A percentile compares a stretch with the other conserved stretches of the same genome.
Evolutionary conservation across 2,113 vertebrate genomes (phyloP).

Genomic region (Tragelaphus scriptus): DNA sequence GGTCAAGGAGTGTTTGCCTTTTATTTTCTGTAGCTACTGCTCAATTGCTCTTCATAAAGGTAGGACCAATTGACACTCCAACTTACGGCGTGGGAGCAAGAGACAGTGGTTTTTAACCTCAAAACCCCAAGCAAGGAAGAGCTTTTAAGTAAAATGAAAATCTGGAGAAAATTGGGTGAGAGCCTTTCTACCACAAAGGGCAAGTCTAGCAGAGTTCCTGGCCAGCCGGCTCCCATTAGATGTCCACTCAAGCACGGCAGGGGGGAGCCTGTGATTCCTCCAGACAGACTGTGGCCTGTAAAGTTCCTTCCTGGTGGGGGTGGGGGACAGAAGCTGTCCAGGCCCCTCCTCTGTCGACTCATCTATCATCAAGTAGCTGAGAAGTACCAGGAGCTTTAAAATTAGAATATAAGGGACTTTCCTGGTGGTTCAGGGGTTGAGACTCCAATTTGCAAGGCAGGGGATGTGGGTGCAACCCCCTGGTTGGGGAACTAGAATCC

Average conservation of each 20-base stretch:
- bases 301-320: background rate
- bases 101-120: conserved; percentile 49
- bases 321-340: background rate
- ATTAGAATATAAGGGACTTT: background rate
- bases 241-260: fast-evolving
- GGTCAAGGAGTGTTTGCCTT: background rate
- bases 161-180: background rate
- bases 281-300: too few relatives aligned
- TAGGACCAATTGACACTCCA: background rate
- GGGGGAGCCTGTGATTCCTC: background rate
- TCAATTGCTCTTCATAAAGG: background rate
- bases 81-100: background rate
- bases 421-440: background rate
- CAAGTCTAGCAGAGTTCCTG: background rate
- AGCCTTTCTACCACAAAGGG: background rate
- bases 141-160: conserved; percentile 56
- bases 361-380: background rate
- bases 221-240: background rate
- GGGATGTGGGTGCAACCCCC: background rate
- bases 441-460: background rate
- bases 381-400: background rate
- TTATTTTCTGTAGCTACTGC: background rate
- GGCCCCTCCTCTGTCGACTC: background rate
- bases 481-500: background rate
- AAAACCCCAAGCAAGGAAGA: conserved; percentile 41